Conservation (phyloP, 2,113 vertebrate species). For the Prinia subflava region DNA sequence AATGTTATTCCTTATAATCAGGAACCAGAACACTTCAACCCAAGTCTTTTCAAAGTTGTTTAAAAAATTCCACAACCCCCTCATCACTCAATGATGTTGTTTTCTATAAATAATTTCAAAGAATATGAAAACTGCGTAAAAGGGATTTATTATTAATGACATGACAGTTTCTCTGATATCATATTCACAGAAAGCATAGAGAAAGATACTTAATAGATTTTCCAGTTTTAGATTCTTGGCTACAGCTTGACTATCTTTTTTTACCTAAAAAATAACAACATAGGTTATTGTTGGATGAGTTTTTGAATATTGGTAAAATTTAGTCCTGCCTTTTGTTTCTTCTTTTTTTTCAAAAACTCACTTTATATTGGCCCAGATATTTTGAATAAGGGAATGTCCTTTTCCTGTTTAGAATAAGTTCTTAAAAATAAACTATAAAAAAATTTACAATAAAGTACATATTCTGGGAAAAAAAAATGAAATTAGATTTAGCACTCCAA, state of each 20-base stretch:
- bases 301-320: background rate
- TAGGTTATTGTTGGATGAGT: background rate
- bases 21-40: background rate
- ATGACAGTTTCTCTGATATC: background rate
- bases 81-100: background rate
- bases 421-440: background rate
- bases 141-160: background rate
- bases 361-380: background rate
- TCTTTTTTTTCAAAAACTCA: background rate
- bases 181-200: background rate
- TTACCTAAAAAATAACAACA: background rate
- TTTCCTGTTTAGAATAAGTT: background rate
- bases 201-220: background rate
- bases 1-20: background rate
- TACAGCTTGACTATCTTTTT: background rate
- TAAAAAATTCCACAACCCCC: background rate
- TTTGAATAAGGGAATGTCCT: background rate
- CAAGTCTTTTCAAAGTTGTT: background rate
- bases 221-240: background rate
- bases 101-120: background rate
- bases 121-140: background rate
- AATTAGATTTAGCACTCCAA: background rate
- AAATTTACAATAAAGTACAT: background rate
- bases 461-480: background rate
- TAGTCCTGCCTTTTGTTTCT: background rate